A percentile compares a stretch with the other conserved stretches of the same genome.
Conservation (phyloP, 1,140 invertebrate species). For the Euura lappo region DNA sequence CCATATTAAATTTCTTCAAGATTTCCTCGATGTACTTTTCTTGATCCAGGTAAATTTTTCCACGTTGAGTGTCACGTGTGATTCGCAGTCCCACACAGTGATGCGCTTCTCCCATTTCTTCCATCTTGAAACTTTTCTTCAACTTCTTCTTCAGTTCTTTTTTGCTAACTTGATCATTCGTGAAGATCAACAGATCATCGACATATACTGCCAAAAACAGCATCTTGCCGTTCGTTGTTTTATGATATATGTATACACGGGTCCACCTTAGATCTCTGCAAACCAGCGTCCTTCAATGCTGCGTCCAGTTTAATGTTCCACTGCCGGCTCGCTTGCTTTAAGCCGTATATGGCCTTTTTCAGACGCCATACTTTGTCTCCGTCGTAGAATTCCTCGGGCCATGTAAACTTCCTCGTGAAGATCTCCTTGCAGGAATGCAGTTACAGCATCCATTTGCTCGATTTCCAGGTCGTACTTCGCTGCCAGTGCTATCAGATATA, state of each 20-base stretch:
- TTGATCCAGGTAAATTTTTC: constrained; percentile 21
- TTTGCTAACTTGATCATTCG: constrained; percentile 26
- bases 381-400: constrained; percentile 38
- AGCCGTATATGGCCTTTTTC: constrained; percentile 46
- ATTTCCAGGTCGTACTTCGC: constrained; percentile 13
- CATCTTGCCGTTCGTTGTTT: constrained; percentile 25
- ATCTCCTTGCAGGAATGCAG: constrained; percentile 45
- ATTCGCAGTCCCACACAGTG: constrained; percentile 35
- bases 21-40: constrained; percentile 41
- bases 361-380: constrained; percentile 38
- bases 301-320: constrained; percentile 40
- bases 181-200: constrained; percentile 46
- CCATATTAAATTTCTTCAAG: constrained; percentile 44
- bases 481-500: constrained; percentile 18
- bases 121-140: constrained; percentile 30
- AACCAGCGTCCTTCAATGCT: constrained; percentile 31
- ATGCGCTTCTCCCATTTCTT: constrained; percentile 32
- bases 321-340: constrained; percentile 40
- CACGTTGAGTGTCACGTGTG: constrained; percentile 20
- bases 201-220: constrained; percentile 44
- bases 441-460: constrained; percentile 14
- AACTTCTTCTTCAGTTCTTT: constrained; percentile 24
- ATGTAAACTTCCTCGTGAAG: constrained; percentile 51
- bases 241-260: constrained; percentile 44
- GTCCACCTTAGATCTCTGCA: constrained; percentile 33